Evolutionary conservation across 2,113 vertebrate genomes (phyloP).

Genomic region (Gnathonemus longibarbis): DNA sequence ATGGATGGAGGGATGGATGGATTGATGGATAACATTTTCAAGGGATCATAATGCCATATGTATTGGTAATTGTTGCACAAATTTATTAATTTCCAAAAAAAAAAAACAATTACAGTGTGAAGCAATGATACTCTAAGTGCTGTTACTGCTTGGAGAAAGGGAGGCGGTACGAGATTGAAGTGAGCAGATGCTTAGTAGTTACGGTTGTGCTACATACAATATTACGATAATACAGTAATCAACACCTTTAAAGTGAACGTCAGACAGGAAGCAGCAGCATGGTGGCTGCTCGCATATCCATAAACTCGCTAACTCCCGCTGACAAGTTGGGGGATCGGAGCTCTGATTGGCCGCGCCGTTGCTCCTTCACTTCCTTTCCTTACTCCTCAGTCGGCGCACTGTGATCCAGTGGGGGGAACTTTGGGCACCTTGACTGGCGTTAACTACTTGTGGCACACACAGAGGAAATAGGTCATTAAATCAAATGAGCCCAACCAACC

Average conservation of each 20-base stretch:
- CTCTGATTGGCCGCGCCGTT: not conserved
- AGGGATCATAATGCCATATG: not conserved
- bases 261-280: slow-evolving; percentile 22
- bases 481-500: slow-evolving; percentile 61
- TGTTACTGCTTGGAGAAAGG: not conserved
- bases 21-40: not conserved
- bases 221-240: slow-evolving; percentile 17
- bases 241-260: slow-evolving; percentile 10
- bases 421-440: slow-evolving; percentile 67
- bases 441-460: slow-evolving; percentile 70
- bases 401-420: slow-evolving; percentile 50
- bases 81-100: not conserved
- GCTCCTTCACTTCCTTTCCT: not conserved
- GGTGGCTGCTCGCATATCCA: not conserved
- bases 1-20: not conserved
- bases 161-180: not conserved
- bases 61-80: not conserved
- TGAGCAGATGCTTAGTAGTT: not conserved
- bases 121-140: not conserved
- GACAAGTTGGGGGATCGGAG: not conserved
- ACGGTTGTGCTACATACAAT: not conserved
- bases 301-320: slow-evolving; percentile 22
- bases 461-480: slow-evolving; percentile 75
- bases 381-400: not conserved
- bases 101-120: not conserved